Base-by-base conservation (phyloP, 1,140 invertebrate genomes). In the Himalopsyche phryganea region DNA sequence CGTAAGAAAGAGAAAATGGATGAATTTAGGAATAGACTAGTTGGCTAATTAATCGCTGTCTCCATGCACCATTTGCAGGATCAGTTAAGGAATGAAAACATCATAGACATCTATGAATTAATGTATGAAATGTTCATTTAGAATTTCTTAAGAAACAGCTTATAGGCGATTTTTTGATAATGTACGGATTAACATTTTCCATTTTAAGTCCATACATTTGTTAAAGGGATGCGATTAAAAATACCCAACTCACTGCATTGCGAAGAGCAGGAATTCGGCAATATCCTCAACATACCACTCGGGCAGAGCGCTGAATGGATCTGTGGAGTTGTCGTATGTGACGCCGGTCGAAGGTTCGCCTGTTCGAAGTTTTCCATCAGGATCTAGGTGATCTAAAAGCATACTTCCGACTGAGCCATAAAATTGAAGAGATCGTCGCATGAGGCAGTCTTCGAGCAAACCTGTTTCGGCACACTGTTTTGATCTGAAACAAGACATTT, bases 221-320 rank as follows among this genome's bases (percentile, higher is more conserved):
- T n/a, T n/a, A n/a, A n/a, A n/a, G n/a, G n/a, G n/a, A n/a, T n/a
- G n/a, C n/a, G n/a, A n/a, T n/a, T n/a, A n/a, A n/a, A n/a, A n/a
- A n/a, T n/a, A n/a, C n/a, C n/a, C 9, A 7, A 89, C 90, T 92
- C 82, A 95, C 90, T 96, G 93, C 66, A 96, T 81, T 5, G 88
- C 85, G 69, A 97, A 96, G 10, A 96, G 83, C 63, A 97, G 81
- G 75, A 96, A 96, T 72, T 98, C 94, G 13, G 94, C 93, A 55
- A 98, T 89, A 73, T 98, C 95, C 72, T 98, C 95, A 42, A 97
- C 85, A 71, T 96, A 97, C 89, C 93, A 97, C 75, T 98, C 95
- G 13, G 96, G 96, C 65, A 95, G 79, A 63, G 91, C 90, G 45
- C 88, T 85, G 80, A 97, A 98, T 61, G 85, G 78, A 68, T 83